Evolutionary conservation across 2,113 vertebrate genomes (phyloP).

Genomic region (Anarrhichthys ocellatus): DNA sequence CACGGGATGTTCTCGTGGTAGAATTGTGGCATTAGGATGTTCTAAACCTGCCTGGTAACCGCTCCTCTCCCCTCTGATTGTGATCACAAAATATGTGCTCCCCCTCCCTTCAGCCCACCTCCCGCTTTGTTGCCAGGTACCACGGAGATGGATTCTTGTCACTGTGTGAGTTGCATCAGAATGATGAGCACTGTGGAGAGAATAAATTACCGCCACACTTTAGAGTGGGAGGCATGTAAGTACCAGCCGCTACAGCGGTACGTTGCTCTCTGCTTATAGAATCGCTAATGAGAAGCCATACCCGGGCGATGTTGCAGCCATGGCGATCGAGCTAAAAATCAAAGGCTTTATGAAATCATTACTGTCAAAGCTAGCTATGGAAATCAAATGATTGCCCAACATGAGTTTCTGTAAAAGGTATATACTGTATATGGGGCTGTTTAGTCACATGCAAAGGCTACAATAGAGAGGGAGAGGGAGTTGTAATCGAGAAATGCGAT

Average conservation of each 20-base stretch:
- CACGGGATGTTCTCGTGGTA: constrained; percentile 10
- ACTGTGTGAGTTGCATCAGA: constrained; percentile 71
- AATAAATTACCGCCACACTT: constrained; percentile 76
- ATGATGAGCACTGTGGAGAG: constrained; percentile 72
- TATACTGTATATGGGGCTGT: constrained; percentile 32
- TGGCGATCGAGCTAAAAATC: constrained; percentile 66
- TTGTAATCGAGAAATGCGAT: constrained; percentile 8
- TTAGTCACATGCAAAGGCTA: constrained; percentile 47
- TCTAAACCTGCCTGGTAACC: constrained; percentile 70
- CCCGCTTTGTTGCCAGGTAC: constrained; percentile 74
- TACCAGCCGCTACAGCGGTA: constrained; percentile 64
- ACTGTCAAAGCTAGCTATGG: constrained; percentile 56
- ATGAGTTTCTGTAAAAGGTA: constrained; percentile 43
- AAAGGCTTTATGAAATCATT: constrained; percentile 74
- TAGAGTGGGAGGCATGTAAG: constrained; percentile 76
- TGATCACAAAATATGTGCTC: constrained; percentile 64
- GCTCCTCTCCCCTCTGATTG: constrained; percentile 52
- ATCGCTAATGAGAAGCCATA: constrained; percentile 70
- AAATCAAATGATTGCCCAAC: constrained; percentile 65
- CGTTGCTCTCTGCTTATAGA: constrained; percentile 68
- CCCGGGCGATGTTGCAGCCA: constrained; percentile 59
- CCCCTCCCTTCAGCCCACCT: constrained; percentile 36
- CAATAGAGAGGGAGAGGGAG: neutral
- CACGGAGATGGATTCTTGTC: constrained; percentile 73
- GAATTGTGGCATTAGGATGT: constrained; percentile 13